These are phyloP conservation scores for Scopus umbretta DNA, from an alignment of 2,113 vertebrate species.

Conservation along the genomic window DNA sequence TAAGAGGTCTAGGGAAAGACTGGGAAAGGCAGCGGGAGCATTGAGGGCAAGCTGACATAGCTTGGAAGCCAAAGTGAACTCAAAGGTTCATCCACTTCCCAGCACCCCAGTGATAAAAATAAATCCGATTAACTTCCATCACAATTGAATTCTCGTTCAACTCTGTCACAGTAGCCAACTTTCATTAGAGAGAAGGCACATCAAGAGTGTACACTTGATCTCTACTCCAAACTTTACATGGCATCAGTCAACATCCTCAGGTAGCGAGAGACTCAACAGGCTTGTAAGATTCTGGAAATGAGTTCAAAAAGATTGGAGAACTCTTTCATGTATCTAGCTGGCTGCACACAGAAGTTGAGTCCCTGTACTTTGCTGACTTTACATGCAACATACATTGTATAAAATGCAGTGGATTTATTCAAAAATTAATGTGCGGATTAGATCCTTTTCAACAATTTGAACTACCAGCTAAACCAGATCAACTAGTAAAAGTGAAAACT, in stretches of 20 bases:
- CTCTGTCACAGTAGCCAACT: background rate
- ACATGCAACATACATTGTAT: fast-evolving
- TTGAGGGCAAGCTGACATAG: background rate
- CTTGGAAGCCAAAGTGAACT: background rate
- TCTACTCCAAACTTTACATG: background rate
- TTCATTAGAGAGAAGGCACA: background rate
- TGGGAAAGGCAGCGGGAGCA: background rate
- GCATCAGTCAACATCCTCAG: background rate
- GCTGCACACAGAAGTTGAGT: background rate
- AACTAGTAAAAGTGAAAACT: constrained; percentile 5
- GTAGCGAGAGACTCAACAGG: background rate
- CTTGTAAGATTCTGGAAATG: background rate
- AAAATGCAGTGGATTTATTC: background rate
- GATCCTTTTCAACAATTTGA: background rate
- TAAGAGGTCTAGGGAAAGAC: background rate
- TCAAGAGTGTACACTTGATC: background rate
- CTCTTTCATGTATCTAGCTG: background rate
- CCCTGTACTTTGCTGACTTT: background rate
- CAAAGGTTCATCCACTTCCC: background rate
- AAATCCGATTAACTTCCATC: constrained; percentile 14
- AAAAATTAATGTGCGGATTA: background rate
- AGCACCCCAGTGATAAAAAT: background rate
- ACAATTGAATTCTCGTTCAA: background rate
- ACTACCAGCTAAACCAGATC: background rate
- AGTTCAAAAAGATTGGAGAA: background rate